Evolutionary conservation across 1,140 invertebrate genomes (phyloP).

Genomic region (Zophobas morio): DNA sequence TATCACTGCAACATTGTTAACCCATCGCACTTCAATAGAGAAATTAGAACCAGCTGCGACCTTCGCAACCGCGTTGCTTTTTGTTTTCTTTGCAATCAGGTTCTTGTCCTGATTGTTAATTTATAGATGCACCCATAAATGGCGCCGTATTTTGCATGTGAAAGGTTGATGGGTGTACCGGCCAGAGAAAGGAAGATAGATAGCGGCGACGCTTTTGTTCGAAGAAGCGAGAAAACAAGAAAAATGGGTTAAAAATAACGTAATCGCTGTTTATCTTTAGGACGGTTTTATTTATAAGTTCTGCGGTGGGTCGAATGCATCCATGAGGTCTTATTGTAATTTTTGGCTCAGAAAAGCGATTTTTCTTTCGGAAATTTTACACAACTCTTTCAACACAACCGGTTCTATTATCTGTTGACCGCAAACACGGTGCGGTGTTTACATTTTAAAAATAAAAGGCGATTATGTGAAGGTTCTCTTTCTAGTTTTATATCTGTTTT

Average conservation of each 20-base stretch:
- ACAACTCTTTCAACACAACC: slow-evolving; percentile 25
- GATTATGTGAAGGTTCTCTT: slow-evolving; percentile 5
- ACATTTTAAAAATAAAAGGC: slow-evolving; percentile 24
- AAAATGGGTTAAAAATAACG: slow-evolving; percentile 34
- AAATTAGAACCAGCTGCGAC: neutral
- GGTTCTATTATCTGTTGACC: slow-evolving; percentile 1
- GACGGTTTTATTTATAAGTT: slow-evolving; percentile 26
- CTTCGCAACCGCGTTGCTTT: neutral
- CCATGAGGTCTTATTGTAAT: neutral
- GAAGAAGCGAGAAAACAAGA: neutral
- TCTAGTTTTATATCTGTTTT: neutral
- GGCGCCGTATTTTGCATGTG: slow-evolving; percentile 24
- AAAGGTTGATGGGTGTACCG: slow-evolving; percentile 21
- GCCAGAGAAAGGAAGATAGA: slow-evolving; percentile 28
- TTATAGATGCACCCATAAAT: slow-evolving; percentile 4
- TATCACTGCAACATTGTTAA: too few relatives aligned
- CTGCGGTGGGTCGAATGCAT: slow-evolving; percentile 2
- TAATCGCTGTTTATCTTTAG: slow-evolving; percentile 40
- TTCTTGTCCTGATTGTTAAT: neutral
- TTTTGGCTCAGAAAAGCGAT: neutral
- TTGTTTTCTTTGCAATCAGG: slow-evolving; percentile 2
- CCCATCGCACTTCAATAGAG: too few relatives aligned
- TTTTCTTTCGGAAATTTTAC: slow-evolving; percentile 8
- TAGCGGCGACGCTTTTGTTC: neutral
- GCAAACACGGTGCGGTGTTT: slow-evolving; percentile 16